Conservation (phyloP, 2,888 invertebrate species). For the Rutpela maculata region DNA sequence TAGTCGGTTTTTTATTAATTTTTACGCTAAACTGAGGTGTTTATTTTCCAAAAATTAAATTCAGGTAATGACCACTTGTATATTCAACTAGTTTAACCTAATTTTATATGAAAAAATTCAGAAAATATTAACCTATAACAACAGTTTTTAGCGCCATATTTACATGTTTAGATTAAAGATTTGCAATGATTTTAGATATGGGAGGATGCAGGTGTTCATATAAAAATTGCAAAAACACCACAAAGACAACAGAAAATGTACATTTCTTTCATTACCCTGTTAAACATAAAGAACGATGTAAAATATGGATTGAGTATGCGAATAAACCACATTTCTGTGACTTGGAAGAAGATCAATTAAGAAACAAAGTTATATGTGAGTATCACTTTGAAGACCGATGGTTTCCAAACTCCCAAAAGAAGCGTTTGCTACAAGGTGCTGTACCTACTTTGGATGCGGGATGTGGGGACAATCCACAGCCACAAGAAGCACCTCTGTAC, state of each 20-base stretch:
- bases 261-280: conserved; percentile 81
- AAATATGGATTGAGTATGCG: conserved; percentile 78
- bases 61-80: not conserved
- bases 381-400: conserved; percentile 77
- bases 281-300: conserved; percentile 77
- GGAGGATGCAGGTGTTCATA: conserved; percentile 79
- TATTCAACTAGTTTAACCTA: not conserved
- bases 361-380: conserved; percentile 79
- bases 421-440: conserved; percentile 76
- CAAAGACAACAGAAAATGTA: conserved; percentile 73
- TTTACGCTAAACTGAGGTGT: not conserved
- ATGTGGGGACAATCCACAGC: conserved; percentile 51
- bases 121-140: conserved; percentile 20
- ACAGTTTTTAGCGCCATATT: conserved; percentile 6
- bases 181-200: conserved; percentile 69
- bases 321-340: conserved; percentile 75
- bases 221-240: conserved; percentile 75
- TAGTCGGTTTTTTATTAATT: conserved; percentile 3
- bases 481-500: conserved; percentile 44
- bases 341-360: conserved; percentile 77
- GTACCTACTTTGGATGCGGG: conserved; percentile 75
- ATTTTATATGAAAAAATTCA: not conserved
- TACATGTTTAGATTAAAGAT: not conserved
- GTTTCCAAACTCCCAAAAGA: conserved; percentile 76
- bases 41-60: not conserved